Base-by-base conservation (phyloP, 1,140 invertebrate species). In the Bombus waltoni region DNA sequence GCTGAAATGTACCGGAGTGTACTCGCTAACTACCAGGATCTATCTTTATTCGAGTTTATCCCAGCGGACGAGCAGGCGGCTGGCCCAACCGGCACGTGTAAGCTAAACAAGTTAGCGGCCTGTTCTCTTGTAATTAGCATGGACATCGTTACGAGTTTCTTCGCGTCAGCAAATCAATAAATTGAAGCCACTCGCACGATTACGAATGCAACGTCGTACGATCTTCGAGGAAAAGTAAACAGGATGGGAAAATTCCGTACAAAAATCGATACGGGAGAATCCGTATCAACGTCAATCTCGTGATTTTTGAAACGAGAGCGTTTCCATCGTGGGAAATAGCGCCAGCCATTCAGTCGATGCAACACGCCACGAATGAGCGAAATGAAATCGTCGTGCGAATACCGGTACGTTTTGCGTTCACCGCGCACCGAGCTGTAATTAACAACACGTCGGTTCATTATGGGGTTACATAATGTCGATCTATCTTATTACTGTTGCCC, bases 61-160 rank as follows among this genome's bases (percentile, higher is more conserved):
- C 78, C 80, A 57, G 47, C 73, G 87, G 87, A 77, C 71, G 53
- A 9, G 13, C 72, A 65, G 77, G 65, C 87, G 73, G 68, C 13
- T 53, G 13, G 40, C 40, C n/a, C 71, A n/a, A 68, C 66, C 73
- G 57, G 59, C 87, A 78, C 78, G 78, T 89, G 87, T 81, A 73
- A 70, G 82, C 78, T 89, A 89, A 89, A 89, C 88, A 88, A 89
- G 75, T 89, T 86, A 85, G 83, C 78, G 68, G 77, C 74, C 53
- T 72, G 83, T 89, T 88, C 87, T 70, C 62, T 35, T 71, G 87
- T 83, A 89, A 89, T 89, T 89, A 89, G 83, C 87, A 66, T 35
- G 44, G 78, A 82, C 87, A 85, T 89, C 62, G 73, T 35, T 32
- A n/a, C 59, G 62, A 62, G 70, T 78, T 85, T 74, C 84, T 81